Conservation (phyloP, 2,888 invertebrate species). For the Callyntrura guangdongensis region DNA sequence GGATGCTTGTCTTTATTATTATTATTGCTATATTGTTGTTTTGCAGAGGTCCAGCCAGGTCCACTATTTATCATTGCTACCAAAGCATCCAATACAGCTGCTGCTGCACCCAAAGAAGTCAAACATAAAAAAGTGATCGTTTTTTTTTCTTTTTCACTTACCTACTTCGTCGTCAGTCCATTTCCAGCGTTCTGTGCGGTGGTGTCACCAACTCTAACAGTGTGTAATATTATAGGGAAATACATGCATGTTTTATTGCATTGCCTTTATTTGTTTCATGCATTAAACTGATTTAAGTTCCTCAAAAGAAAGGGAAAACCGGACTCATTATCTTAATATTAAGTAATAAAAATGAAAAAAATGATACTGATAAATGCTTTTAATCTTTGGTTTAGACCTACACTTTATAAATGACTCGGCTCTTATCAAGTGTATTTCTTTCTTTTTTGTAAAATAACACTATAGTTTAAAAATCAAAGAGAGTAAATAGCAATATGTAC, state of each 20-base stretch:
- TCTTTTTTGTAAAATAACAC: constrained; percentile 24
- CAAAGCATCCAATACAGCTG: background rate
- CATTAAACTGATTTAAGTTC: background rate
- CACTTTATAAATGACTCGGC: constrained; percentile 58
- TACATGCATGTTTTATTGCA: background rate
- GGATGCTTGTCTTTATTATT: background rate
- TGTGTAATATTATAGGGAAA: too few relatives aligned
- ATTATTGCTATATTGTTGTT: background rate
- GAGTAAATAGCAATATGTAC: constrained; percentile 34
- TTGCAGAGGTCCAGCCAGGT: background rate
- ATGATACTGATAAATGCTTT: constrained; percentile 74
- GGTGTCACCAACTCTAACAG: too few relatives aligned
- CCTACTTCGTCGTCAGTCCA: background rate
- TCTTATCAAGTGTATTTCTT: constrained; percentile 10
- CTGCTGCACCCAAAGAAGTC: constrained; percentile 22
- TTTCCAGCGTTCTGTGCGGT: too few relatives aligned
- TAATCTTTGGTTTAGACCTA: constrained; percentile 62
- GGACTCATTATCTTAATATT: constrained; percentile 80
- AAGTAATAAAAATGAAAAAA: constrained; percentile 76
- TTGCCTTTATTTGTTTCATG: background rate
- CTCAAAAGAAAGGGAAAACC: constrained; percentile 66
- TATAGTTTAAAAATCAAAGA: constrained; percentile 7
- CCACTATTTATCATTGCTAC: background rate
- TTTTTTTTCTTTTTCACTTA: background rate
- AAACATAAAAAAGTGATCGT: background rate